These are phyloP conservation scores for Lepas anatifera DNA, from an alignment of 2,888 invertebrate genomes.

Conservation along the genomic window DNA sequence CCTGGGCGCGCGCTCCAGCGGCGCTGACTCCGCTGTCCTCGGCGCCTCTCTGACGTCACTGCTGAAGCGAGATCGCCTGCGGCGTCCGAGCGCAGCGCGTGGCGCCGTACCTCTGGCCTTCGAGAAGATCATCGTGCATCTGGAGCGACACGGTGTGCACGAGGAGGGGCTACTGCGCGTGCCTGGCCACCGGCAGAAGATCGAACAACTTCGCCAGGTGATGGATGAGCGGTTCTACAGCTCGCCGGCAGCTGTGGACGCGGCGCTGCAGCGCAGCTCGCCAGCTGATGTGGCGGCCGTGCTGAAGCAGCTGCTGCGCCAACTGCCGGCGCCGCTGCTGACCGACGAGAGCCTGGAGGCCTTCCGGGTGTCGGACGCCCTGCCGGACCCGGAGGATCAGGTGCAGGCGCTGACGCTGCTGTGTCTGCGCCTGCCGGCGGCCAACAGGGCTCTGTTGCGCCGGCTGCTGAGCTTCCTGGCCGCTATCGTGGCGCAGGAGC, in stretches of 20 bases:
- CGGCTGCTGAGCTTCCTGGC: slow-evolving; percentile 66
- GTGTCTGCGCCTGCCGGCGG: slow-evolving; percentile 19
- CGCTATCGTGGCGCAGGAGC: slow-evolving; percentile 51
- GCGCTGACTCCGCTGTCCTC: slow-evolving; percentile 45
- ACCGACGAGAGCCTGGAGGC: slow-evolving; percentile 70
- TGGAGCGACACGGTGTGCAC: slow-evolving; percentile 53
- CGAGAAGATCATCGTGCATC: slow-evolving; percentile 49
- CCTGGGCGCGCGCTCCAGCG: neutral
- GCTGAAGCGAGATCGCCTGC: slow-evolving; percentile 66
- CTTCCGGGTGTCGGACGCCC: slow-evolving; percentile 48
- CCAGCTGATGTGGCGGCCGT: slow-evolving; percentile 72
- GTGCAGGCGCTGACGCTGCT: slow-evolving; percentile 21
- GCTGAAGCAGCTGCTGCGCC: slow-evolving; percentile 67
- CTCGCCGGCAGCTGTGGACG: slow-evolving; percentile 49
- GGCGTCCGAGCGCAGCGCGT: neutral
- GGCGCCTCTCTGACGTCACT: slow-evolving; percentile 72
- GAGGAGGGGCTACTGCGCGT: slow-evolving; percentile 80
- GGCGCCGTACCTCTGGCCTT: slow-evolving; percentile 19
- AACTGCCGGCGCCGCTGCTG: slow-evolving; percentile 71
- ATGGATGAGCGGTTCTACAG: slow-evolving; percentile 72
- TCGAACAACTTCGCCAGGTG: slow-evolving; percentile 62
- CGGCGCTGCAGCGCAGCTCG: slow-evolving; percentile 51
- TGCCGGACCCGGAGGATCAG: slow-evolving; percentile 41
- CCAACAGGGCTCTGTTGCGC: slow-evolving; percentile 20
- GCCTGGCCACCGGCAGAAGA: slow-evolving; percentile 71